Conservation (phyloP, 2,888 invertebrate genomes). For the Pseudococcus viburni region DNA sequence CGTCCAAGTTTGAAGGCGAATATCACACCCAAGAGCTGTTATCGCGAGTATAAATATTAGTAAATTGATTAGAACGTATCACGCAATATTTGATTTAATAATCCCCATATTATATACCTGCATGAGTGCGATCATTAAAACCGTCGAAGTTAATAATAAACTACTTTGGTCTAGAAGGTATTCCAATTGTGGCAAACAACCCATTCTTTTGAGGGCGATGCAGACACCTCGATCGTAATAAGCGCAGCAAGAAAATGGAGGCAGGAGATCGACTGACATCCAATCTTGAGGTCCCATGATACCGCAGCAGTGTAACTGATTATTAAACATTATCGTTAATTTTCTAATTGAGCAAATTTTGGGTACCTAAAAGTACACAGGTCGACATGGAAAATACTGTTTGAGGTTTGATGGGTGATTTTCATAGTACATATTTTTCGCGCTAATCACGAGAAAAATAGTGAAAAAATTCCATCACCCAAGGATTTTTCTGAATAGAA, state of each 20-base stretch:
- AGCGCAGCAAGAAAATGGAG: conserved; percentile 74
- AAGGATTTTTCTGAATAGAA: too few relatives aligned
- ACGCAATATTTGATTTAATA: conserved; percentile 2
- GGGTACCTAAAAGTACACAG: too few relatives aligned
- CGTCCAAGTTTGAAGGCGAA: conserved; percentile 69
- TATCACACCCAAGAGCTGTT: conserved; percentile 69
- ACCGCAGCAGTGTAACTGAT: conserved; percentile 77
- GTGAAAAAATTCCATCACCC: too few relatives aligned
- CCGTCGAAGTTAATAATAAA: conserved; percentile 57
- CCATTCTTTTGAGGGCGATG: conserved; percentile 59
- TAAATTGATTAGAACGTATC: background rate
- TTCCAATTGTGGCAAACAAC: conserved; percentile 62
- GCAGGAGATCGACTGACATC: conserved; percentile 71
- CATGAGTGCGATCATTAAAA: conserved; percentile 62
- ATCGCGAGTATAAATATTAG: conserved; percentile 56
- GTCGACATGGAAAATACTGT: too few relatives aligned
- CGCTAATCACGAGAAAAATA: too few relatives aligned
- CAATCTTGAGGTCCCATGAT: conserved; percentile 72
- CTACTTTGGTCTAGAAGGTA: conserved; percentile 60
- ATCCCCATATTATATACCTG: conserved; percentile 47
- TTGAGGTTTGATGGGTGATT: too few relatives aligned
- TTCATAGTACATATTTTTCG: too few relatives aligned
- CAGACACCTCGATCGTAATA: conserved; percentile 32
- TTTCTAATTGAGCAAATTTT: background rate
- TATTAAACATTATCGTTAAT: conserved; percentile 68